Base-by-base conservation (phyloP, 2,888 invertebrate species). In the Cistogaster globosa region DNA sequence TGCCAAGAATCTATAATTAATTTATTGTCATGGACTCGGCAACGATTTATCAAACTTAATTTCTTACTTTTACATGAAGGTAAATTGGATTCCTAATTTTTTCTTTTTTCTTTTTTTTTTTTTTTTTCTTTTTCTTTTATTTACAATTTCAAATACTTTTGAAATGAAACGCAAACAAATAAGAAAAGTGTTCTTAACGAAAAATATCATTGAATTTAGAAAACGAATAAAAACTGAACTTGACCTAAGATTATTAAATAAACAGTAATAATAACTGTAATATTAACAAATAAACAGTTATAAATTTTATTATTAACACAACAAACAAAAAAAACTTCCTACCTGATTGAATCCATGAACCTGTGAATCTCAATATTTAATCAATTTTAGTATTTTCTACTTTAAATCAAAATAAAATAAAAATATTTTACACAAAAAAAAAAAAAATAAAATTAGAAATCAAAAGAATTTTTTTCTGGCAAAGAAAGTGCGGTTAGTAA, bases 1-100 rank as follows among this genome's bases (percentile, higher is more conserved):
- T 89, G 91, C 91, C 91, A 91, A 91, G 86, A 90, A 84, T 84
- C 88, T 88, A 88, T 85, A 87, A 86, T 87, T 88, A 88, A 77
- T 83, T 86, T 80, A 86, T 87, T 87, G 86, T 88, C 86, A 87
- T 87, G 86, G 87, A 86, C 86, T 88, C 87, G 77, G 82, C 57
- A 75, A 75, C 85, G 72, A 80, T 80, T 86, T 80, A 72, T 83
- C 79, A 80, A 80, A 83, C 86, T 71, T 51, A 60, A 48, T 57
- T 65, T 51, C 48, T 60, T 45, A 36, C 42, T 69, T 67, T 63
- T 63, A 82, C 76, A 63, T 63, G 79, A 83, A 86, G 83, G 76
- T 80, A 74, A 69, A 65, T 75, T 63, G 42, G 51, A 74, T 6
- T 32, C 32, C 6, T 32, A 4, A 32, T 32, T 32, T 4, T 32